Base-by-base conservation (phyloP, 2,113 vertebrate species). In the Pleuronectes platessa region DNA sequence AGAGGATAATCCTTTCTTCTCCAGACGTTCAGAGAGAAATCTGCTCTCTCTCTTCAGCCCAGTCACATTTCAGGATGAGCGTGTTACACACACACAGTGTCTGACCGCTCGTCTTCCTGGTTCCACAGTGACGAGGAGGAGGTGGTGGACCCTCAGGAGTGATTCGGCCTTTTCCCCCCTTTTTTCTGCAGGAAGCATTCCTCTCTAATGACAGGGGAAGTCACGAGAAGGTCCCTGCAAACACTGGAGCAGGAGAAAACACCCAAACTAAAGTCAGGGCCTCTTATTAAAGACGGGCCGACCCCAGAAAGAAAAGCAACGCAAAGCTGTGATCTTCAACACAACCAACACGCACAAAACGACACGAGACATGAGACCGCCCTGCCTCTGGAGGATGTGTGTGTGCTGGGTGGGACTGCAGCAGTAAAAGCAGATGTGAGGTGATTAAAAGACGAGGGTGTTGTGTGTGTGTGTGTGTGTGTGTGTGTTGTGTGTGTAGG, bases 201-300 rank as follows among this genome's bases (percentile, higher is more conserved):
- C 78, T 88, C 62, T 78, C 49, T 89, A 89, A 92, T 92, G 78
- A 90, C 81, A 88, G 86, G 14, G 86, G 61, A 83, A 84, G 83
- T 78, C 13, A 74, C 81, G 24, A 47, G 60, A 66, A 26, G 79
- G 68, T 80, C 71, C 81, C 42, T 17, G 66, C 64, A 83, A 88
- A 88, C 69, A 77, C 4, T 42, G 12, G 23, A 27, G 53, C 79
- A 63, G 64, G 66, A 82, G 84, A 85, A 87, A 86, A 86, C 79
- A 83, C 74, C 75, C 81, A 64, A 26, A 15, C 78, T 86, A 79
- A 86, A 86, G 82, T 54, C 62, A 4, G 55, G 68, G 58, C 17
- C 70, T 71, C 76, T 67, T 84, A 89, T 88, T 91, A 86, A 74
- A 23, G 27, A 40, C 49, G 8, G 54, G 61, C 59, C 12, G 5